Evolutionary conservation across 1,140 invertebrate species (phyloP), one percentile per base, ranked within the genome.

Genomic region (Atta cephalotes): DNA sequence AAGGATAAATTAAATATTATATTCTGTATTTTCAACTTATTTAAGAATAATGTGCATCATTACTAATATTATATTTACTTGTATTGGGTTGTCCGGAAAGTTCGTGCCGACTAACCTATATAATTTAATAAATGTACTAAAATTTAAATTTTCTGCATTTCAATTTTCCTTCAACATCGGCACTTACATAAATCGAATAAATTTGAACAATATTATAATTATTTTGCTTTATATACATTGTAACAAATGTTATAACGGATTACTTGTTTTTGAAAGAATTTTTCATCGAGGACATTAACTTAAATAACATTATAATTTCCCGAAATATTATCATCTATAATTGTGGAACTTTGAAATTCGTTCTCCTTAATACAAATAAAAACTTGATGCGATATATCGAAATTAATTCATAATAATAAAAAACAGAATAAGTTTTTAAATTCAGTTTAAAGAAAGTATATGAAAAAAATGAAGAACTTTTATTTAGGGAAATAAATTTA

Each of bases 11-110:
- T 21, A 76, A 58, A 58, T 58, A 66, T n/a, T 10, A 45, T 45
- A 45, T 9, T 65, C 16, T 35, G 7, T 65, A 31, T 45, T 9
- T 63, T 71, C 58, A 74, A 74, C 4, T 56, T 74, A 74, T 35
- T 12, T 35, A 53, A 56, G 39, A 72, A 74, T 16, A 45, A 45
- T 45, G 35, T 39, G 9, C 1, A 68, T 45, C n/a, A 21, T 45
- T 45, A 58, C 21, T 58, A 58, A n/a, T 18, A 7, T 58, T 58
- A 2, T 58, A 63, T 65, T 18, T 25, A 62, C 12, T 62, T 14
- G 12, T 10, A 25, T 25, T 25, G 25, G 0, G 25, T 25, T 25
- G 25, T 25, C 25, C 25, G 25, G 25, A 25, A 25, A 25, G 25
- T 25, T 25, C 25, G 25, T 25, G 25, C 25, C 25, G 25, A 25